A percentile compares a stretch with the other conserved stretches of the same genome.
Evolutionary conservation across 1,140 invertebrate genomes (phyloP).

Genomic region (Caenorhabditis brenneri): DNA sequence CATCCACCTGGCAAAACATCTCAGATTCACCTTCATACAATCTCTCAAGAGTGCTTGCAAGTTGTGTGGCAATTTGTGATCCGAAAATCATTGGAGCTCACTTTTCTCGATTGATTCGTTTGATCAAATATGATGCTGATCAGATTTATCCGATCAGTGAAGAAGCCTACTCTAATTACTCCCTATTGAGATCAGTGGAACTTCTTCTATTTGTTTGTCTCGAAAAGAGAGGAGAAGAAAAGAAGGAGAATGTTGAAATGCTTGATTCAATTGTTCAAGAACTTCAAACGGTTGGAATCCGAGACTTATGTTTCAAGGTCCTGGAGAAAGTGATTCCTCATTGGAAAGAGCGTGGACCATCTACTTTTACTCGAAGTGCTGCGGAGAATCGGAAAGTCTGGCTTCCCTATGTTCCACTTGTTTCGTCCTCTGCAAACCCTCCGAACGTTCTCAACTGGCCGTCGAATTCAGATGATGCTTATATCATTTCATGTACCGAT

Average conservation of each 20-base stretch:
- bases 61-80: background rate
- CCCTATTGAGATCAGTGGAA: background rate
- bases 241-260: background rate
- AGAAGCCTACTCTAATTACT: background rate
- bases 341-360: background rate
- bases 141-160: background rate
- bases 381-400: background rate
- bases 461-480: background rate
- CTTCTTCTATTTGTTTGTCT: slow-evolving; percentile 8
- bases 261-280: background rate
- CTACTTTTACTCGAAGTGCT: background rate
- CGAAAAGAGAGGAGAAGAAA: background rate
- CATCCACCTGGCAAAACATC: background rate
- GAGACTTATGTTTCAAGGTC: background rate
- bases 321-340: slow-evolving; percentile 1
- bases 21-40: slow-evolving; percentile 16
- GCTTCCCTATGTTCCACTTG: background rate
- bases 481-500: background rate
- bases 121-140: background rate
- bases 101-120: background rate
- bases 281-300: slow-evolving; percentile 9
- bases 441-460: slow-evolving; percentile 5
- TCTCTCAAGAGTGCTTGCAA: background rate
- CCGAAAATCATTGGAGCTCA: background rate
- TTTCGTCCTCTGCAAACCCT: background rate